phyloP scores from a whole-genome alignment of 23 tunicate species.

The Aplidium turbinatum region DNA sequence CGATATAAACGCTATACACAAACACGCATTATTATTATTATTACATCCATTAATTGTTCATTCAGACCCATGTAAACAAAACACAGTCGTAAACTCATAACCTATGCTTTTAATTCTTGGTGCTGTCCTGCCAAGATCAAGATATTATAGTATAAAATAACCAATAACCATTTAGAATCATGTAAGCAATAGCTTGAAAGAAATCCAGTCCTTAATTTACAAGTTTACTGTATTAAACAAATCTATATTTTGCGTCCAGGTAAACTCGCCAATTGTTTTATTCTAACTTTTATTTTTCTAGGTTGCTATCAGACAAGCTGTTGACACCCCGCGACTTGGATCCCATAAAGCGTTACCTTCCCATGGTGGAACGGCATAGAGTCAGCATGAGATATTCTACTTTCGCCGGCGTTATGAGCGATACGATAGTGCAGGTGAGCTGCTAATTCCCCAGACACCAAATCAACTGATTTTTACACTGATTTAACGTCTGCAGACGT shows the following conservation, averaged over 20 bases:
- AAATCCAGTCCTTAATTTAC: neutral
- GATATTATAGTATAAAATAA: neutral
- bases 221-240: neutral
- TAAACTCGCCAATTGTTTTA: neutral
- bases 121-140: neutral
- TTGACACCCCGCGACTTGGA: conserved; percentile 65
- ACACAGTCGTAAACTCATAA: too few species aligned
- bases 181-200: too few species aligned
- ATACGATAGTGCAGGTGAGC: conserved; percentile 75
- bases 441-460: neutral
- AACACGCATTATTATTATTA: too few species aligned
- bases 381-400: conserved; percentile 93
- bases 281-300: neutral
- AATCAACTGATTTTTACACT: too few species aligned
- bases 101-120: too few species aligned
- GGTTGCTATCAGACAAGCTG: conserved; percentile 51
- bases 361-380: conserved; percentile 48
- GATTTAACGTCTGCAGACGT: too few species aligned
- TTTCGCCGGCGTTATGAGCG: conserved; percentile 60
- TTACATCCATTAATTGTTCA: too few species aligned
- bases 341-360: conserved; percentile 69
- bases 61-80: too few species aligned
- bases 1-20: too few species aligned
- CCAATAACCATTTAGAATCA: too few species aligned
- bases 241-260: neutral